A percentile compares a stretch with the other conserved stretches of the same genome.
These are phyloP conservation scores for Drosophila gaucha DNA, from an alignment of 2,888 invertebrate species.

Conservation along the genomic window DNA sequence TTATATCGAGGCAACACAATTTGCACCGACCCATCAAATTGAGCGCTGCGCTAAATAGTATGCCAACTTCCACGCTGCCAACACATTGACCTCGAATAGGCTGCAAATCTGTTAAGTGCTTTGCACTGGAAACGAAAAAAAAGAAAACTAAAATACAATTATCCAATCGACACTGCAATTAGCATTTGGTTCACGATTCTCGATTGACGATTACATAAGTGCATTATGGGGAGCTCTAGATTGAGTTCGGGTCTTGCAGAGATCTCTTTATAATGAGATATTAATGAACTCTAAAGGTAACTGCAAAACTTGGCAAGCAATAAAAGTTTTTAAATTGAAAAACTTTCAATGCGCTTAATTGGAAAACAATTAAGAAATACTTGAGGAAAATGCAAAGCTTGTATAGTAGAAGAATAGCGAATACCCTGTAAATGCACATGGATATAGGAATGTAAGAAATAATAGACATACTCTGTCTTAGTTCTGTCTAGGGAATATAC, in stretches of 20 bases:
- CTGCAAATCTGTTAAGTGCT: constrained; percentile 46
- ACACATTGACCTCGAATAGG: constrained; percentile 30
- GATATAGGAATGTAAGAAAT: too few relatives aligned
- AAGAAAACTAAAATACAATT: constrained; percentile 22
- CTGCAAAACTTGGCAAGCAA: not conserved
- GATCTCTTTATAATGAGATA: constrained; percentile 2
- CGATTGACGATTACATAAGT: constrained; percentile 35
- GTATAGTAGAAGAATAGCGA: not conserved
- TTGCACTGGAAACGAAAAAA: constrained; percentile 37
- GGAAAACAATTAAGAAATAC: constrained; percentile 38
- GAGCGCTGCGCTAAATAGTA: constrained; percentile 45
- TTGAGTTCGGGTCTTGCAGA: not conserved
- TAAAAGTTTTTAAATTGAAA: constrained; percentile 32
- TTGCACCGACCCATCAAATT: constrained; percentile 36
- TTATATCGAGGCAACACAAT: constrained; percentile 31
- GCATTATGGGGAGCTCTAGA: constrained; percentile 22
- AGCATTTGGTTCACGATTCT: constrained; percentile 37
- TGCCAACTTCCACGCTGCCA: constrained; percentile 38
- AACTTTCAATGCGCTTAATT: constrained; percentile 44
- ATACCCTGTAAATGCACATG: constrained; percentile 13
- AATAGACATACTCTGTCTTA: too few relatives aligned
- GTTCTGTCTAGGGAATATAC: too few relatives aligned
- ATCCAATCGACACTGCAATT: constrained; percentile 58
- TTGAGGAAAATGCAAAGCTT: not conserved
- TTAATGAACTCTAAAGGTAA: not conserved